These are phyloP conservation scores for Calidris pygmaea DNA, from an alignment of 2,113 vertebrate genomes.

Conservation along the genomic window DNA sequence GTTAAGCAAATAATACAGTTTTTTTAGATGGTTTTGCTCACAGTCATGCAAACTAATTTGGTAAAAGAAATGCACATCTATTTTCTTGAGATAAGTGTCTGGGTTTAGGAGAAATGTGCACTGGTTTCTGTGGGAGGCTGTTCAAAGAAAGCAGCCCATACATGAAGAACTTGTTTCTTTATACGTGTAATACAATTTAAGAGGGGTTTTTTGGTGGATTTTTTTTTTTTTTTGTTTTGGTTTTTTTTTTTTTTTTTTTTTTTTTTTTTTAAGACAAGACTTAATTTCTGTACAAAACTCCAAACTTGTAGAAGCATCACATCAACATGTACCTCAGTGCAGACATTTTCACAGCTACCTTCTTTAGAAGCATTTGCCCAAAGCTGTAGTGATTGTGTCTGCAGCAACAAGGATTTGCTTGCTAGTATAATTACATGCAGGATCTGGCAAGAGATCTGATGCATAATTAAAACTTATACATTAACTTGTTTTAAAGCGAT, in stretches of 20 bases:
- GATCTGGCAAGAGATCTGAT: background rate
- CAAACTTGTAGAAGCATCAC: background rate
- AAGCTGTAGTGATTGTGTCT: background rate
- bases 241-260: too few relatives aligned
- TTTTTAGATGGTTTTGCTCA: background rate
- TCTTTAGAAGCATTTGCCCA: background rate
- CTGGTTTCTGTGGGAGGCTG: background rate
- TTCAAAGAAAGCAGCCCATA: slow-evolving; percentile 24
- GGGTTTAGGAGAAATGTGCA: slow-evolving; percentile 10
- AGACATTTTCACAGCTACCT: background rate
- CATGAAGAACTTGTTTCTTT: background rate
- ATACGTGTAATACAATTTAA: background rate
- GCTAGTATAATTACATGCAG: background rate
- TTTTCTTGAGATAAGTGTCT: slow-evolving; percentile 1
- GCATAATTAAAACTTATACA: background rate
- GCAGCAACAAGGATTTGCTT: background rate
- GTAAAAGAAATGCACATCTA: background rate
- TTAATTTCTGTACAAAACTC: background rate
- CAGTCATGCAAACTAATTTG: background rate
- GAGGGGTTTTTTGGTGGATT: too few relatives aligned
- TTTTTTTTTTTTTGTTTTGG: too few relatives aligned
- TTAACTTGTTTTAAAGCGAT: background rate
- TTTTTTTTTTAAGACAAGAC: background rate
- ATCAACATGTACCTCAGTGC: background rate
- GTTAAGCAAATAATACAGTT: background rate